Base-by-base conservation (phyloP, 2,888 invertebrate species). In the Drosophila niveifrons region DNA sequence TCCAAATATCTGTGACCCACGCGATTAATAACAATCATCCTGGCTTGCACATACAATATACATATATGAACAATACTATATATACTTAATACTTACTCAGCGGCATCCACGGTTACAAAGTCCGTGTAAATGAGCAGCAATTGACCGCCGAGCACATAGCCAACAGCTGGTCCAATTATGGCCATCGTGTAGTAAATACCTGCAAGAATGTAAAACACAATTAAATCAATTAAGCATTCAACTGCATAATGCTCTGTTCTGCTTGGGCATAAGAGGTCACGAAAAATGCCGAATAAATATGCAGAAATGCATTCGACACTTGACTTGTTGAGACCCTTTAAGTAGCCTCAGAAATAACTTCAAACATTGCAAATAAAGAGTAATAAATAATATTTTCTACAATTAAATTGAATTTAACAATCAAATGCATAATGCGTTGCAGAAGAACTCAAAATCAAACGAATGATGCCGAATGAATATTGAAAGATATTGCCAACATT, bases 171-270 rank as follows among this genome's bases (percentile, higher is more conserved):
- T 3, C 97, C 97, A 80, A 97, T 94, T 55, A 96, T 95, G 17
- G 96, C 96, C 94, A 96, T 96, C 11, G 96, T 96, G 91, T 96
- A 97, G 92, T 96, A 97, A 46, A 96, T 95, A 64, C 96, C 96
- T 95, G 92, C 0, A 92, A 75, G 43, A 47, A 51, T 18, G 28
- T 1, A 15, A 28, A 41, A n/a, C 13, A 34, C 2, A 48, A 44
- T 36, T 11, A 9, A 18, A 11, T 50, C 23, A 23, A 50, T 48
- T 13, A 36, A 46, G n/a, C 6, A 29, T 39, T 3, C 10, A 11
- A n/a, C 10, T 23, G 18, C 9, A 2, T 7, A 3, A 18, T 17
- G 10, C 15, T 9, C 29, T 29, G 28, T 3, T 0, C 8, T 46
- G 0, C 8, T 46, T 28, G 3, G 3, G 3, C 2, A 1, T 10